Base-by-base conservation (phyloP, 2,113 vertebrate genomes). In the Cryptomyrus ogoouensis region DNA sequence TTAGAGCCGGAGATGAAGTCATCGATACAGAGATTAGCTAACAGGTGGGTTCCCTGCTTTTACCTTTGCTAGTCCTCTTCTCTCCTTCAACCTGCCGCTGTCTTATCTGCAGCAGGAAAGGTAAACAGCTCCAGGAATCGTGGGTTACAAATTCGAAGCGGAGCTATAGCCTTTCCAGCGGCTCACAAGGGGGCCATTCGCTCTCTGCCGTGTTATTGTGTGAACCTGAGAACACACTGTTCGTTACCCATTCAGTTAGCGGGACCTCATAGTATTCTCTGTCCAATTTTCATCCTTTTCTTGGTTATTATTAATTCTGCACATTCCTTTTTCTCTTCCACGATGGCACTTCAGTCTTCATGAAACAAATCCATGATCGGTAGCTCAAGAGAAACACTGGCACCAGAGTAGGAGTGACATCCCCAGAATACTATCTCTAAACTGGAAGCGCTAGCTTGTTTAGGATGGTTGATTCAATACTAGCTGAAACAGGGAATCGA, bases 71-170 rank as follows among this genome's bases (percentile, higher is more conserved):
- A 66, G 58, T n/a, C n/a, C n/a, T 87, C 84, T 90, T 80, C 46
- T 80, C 91, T 83, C 44, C 56, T 31, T 49, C 17, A 39, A 4
- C 77, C 87, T 88, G 90, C 91, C 88, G 87, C 90, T n/a, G 53
- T 70, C 87, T 91, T 92, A 93, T 93, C 93, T 88, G 87, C 19
- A 86, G 88, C 47, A 39, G 89, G 62, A 74, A 89, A 91, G 85
- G 91, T 88, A 91, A 93, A 92, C 80, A 92, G 53, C 31, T 35
- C 31, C 70, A 77, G 31, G 70, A 77, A 39, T 77, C 5, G 31
- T 39, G 15, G 70, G 31, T 6, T 17, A 39, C 70, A 77, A 17
- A 77, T 13, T 77, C 31, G 35, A 27, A 74, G 31, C 1, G 15
- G 27, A 77, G 3, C 13, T 35, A 35, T 35, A 77, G 70, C 70